Conservation (phyloP, 1,140 invertebrate genomes). For the Lepidurus couesii region DNA sequence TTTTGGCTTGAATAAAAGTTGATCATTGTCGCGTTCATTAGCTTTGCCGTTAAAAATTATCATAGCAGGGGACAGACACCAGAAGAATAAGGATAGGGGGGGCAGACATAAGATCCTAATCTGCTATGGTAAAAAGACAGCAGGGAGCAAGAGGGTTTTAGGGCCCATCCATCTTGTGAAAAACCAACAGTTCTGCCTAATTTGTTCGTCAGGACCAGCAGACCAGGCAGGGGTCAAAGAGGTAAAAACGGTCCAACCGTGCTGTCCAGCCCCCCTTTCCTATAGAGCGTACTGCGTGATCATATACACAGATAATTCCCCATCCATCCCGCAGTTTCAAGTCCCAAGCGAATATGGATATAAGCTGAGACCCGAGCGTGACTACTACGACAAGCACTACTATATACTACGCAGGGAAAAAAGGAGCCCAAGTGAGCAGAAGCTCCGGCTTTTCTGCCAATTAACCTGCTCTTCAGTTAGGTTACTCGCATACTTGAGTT, state of each 20-base stretch:
- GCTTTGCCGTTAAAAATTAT: neutral
- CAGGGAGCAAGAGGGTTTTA: constrained; percentile 21
- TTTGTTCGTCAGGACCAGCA: constrained; percentile 21
- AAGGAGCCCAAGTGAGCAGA: no score
- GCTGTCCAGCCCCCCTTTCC: neutral
- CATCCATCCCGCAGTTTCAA: neutral
- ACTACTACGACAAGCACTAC: no score
- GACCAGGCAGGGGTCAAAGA: constrained; percentile 17
- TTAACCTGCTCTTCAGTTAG: no score
- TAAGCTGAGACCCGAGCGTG: no score
- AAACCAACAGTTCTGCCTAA: constrained; percentile 19
- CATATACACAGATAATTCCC: constrained; percentile 10
- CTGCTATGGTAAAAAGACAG: constrained; percentile 15
- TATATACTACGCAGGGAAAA: no score
- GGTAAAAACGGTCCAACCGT: constrained; percentile 3
- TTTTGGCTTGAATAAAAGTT: neutral
- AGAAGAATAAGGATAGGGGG: neutral
- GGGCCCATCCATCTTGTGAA: constrained; percentile 20
- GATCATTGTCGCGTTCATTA: constrained; percentile 19
- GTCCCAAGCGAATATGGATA: neutral
- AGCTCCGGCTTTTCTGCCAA: no score
- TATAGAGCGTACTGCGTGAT: neutral
- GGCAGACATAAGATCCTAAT: constrained; percentile 15
- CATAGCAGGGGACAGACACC: neutral
- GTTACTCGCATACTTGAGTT: no score